Base-by-base conservation (phyloP, 2,797 vertebrate species). In the Hydrocynus forskahlii region DNA sequence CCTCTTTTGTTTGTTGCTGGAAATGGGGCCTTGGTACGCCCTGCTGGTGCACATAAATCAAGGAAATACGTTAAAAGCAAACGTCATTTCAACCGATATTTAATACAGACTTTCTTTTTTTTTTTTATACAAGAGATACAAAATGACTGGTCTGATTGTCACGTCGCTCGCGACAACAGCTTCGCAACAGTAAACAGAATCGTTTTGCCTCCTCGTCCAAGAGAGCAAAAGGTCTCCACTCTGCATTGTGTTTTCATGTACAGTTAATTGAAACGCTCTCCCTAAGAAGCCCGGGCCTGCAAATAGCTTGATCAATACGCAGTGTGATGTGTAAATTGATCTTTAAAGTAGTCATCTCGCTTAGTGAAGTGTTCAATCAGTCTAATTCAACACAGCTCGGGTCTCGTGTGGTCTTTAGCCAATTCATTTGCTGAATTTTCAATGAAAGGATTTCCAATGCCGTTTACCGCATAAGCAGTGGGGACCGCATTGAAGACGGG, bases 311-410 rank as follows among this genome's bases (percentile, higher is more conserved):
- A 94, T 94, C 93, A 93, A 94, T 94, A 94, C 87, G 45, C 72
- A 70, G 88, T 87, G 87, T 91, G 89, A 94, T 92, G 93, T 92
- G 92, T 93, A 90, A 93, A 93, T 93, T 94, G 93, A 94, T 94
- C 86, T 85, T 76, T 86, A 71, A 83, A 87, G 85, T 76, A 84
- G 57, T 73, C 86, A 88, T 90, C 87, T 83, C 91, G 90, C 91
- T 94, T 92, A 93, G 88, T 87, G 90, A 93, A 92, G 92, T 95
- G 93, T 93, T 94, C 92, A 94, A 93, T 95, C 93, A 94, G 93
- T 86, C 85, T 94, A 92, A 95, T 95, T 93, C 91, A 92, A 90
- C 89, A 88, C 89, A 88, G 88, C 88, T 90, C 87, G 92, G 91
- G 93, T 92, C 88, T 89, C 83, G 89, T 94, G 93, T 86, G 93